Percentiles rank a stretch among this genome's conserved stretches.
Conservation (phyloP, 2,113 vertebrate genomes). For the Sinocyclocheilus anshuiensis region DNA sequence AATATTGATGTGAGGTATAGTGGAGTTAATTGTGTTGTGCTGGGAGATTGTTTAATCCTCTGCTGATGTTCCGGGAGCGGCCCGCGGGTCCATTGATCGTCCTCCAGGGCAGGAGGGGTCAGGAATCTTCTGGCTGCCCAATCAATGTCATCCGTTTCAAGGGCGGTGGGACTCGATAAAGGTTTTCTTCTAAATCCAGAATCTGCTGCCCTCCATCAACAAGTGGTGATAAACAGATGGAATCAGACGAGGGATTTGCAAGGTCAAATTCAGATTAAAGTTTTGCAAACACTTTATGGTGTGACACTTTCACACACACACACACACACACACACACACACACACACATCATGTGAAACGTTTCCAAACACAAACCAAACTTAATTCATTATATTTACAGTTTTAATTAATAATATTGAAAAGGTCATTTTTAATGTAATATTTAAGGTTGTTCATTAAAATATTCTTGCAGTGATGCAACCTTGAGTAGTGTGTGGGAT, state of each 20-base stretch:
- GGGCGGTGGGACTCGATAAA: slow-evolving; percentile 67
- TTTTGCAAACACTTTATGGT: slow-evolving; percentile 24
- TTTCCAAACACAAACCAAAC: background rate
- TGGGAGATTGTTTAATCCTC: slow-evolving; percentile 15
- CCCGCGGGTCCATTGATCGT: slow-evolving; percentile 58
- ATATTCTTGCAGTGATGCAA: too few relatives aligned
- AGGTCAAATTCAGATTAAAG: slow-evolving; percentile 11
- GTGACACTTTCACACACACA: too few relatives aligned
- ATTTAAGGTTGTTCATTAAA: too few relatives aligned
- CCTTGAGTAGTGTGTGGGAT: too few relatives aligned
- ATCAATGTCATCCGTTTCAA: slow-evolving; percentile 67
- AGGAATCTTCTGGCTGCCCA: slow-evolving; percentile 64
- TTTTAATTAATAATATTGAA: too few relatives aligned
- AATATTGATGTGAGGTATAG: background rate
- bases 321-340: background rate
- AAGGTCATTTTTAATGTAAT: too few relatives aligned
- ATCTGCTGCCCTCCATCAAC: slow-evolving; percentile 52
- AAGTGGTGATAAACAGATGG: slow-evolving; percentile 38
- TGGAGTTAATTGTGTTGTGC: slow-evolving; percentile 13
- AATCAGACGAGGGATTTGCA: background rate
- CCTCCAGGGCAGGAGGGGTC: slow-evolving; percentile 54
- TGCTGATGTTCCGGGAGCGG: slow-evolving; percentile 52
- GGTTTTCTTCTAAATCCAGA: slow-evolving; percentile 54
- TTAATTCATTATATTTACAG: background rate
- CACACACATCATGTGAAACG: background rate